These are phyloP conservation scores for Willisornis vidua DNA, from an alignment of 2,113 vertebrate species.

Conservation along the genomic window DNA sequence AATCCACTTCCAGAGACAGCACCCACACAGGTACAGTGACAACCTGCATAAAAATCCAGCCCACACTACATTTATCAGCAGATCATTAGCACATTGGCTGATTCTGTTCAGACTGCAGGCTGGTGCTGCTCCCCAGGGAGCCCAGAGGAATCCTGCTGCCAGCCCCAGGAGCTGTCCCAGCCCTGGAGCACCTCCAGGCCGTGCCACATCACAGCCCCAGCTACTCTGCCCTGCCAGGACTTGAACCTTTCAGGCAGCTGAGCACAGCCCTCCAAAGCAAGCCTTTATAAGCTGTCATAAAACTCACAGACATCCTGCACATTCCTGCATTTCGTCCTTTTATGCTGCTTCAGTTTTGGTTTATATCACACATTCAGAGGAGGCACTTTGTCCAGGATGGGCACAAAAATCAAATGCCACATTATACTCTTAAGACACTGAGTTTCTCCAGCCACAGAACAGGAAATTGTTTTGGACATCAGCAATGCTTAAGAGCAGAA, in stretches of 20 bases:
- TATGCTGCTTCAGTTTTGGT: not conserved
- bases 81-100: not conserved
- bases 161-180: not conserved
- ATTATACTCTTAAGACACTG: not conserved
- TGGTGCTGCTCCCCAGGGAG: not conserved
- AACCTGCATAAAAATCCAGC: not conserved
- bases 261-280: not conserved
- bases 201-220: not conserved
- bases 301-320: not conserved
- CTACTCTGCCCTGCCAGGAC: not conserved
- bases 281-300: not conserved
- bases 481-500: not conserved
- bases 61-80: not conserved
- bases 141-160: not conserved
- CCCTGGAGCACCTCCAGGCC: constrained; percentile 2
- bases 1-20: not conserved
- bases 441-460: not conserved
- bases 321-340: not conserved
- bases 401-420: not conserved
- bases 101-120: not conserved
- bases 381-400: not conserved
- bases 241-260: not conserved
- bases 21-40: not conserved
- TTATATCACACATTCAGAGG: not conserved
- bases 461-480: not conserved